Conservation (phyloP, 2,888 invertebrate species). For the Carterocephalus palaemon region DNA sequence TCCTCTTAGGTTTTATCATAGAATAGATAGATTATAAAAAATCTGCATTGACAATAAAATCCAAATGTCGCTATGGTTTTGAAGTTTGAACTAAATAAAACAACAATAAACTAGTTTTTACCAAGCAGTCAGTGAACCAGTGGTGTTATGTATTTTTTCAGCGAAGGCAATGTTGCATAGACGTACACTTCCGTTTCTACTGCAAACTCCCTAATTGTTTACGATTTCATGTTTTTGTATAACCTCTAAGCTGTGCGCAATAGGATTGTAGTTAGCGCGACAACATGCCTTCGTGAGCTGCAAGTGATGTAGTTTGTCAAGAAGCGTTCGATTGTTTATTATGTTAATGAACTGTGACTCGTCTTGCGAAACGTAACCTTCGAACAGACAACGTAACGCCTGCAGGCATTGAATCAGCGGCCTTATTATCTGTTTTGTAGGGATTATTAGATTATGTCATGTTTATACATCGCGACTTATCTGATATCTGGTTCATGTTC, state of each 20-base stretch:
- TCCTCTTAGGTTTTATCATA: too few species aligned
- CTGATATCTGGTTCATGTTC: too few species aligned
- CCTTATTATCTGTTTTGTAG: slow-evolving; percentile 9
- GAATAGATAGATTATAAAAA: too few species aligned
- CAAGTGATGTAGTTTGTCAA: background rate
- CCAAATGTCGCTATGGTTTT: background rate
- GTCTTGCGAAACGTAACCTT: slow-evolving; percentile 24
- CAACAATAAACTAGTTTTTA: slow-evolving; percentile 10
- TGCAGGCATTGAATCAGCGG: slow-evolving; percentile 18
- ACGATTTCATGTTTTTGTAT: background rate
- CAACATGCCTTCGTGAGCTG: too few species aligned
- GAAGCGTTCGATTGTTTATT: slow-evolving; percentile 12
- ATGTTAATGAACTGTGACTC: slow-evolving; percentile 27
- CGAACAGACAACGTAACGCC: slow-evolving; percentile 14
- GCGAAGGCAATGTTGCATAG: slow-evolving; percentile 1
- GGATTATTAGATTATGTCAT: too few species aligned
- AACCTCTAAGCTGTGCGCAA: background rate
- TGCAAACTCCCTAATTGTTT: too few species aligned
- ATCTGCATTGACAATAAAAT: too few species aligned
- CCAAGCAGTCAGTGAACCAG: slow-evolving; percentile 9
- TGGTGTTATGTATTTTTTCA: slow-evolving; percentile 5
- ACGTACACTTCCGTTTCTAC: slow-evolving; percentile 15
- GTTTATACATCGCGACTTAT: too few species aligned
- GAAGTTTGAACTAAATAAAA: slow-evolving; percentile 5
- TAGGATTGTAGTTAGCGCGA: slow-evolving; percentile 2